Percentiles rank a stretch among this genome's conserved stretches.
These are phyloP conservation scores for Heliconius hewitsoni DNA, from an alignment of 1,140 invertebrate genomes.

Conservation along the genomic window DNA sequence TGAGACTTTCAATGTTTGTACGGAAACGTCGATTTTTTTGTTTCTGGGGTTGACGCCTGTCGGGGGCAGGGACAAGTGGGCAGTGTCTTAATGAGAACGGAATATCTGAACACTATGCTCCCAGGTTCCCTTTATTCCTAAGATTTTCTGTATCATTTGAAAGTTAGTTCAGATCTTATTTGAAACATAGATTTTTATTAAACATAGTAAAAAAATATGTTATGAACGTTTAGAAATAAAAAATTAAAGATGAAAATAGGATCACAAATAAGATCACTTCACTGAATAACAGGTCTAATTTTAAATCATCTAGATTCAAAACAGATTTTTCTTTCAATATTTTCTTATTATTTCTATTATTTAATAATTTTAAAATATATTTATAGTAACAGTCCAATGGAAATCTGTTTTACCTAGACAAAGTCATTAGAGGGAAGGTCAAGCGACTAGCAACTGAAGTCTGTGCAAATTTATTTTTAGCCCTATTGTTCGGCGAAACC, in stretches of 20 bases:
- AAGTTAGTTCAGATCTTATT: neutral
- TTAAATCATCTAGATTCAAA: neutral
- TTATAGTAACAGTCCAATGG: neutral
- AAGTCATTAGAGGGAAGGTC: constrained; percentile 3
- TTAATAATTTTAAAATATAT: neutral
- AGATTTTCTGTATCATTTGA: no score
- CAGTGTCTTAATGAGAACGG: no score
- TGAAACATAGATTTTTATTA: neutral
- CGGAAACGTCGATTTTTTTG: no score
- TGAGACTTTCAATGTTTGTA: no score
- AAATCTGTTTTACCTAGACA: neutral
- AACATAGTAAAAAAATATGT: neutral
- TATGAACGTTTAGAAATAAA: neutral
- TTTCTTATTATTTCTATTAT: neutral
- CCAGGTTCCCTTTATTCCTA: no score
- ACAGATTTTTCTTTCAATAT: neutral
- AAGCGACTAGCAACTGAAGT: neutral
- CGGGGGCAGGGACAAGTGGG: no score
- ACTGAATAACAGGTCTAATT: neutral
- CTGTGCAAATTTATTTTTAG: constrained; percentile 3
- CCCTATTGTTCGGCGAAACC: neutral
- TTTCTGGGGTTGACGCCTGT: no score
- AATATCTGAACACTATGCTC: no score
- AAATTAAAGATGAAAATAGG: neutral
- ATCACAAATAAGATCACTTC: neutral